Evolutionary conservation across 2,888 invertebrate species (phyloP), one percentile per base, ranked within the genome.

Genomic region (Eulithis testata): DNA sequence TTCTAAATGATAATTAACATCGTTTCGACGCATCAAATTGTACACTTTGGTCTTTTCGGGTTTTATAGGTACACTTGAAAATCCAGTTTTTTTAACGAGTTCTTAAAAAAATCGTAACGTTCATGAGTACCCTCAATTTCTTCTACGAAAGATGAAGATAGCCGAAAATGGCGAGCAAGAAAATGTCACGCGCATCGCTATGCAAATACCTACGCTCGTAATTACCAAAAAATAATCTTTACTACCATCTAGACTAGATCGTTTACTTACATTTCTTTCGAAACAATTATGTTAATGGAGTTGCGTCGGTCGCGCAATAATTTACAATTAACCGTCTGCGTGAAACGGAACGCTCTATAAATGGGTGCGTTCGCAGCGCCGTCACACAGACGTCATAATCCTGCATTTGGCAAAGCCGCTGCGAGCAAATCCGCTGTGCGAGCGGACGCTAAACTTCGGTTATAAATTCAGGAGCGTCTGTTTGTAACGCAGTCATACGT

Each of bases 281-380:
- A 88, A 89, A 87, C 86, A 87, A 91, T 91, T 90, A 90, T 87
- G 87, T 83, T 88, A 88, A 91, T 90, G 78, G 81, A 79, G 49
- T 76, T 77, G 80, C 65, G 69, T 63, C 52, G 70, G 60, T 68
- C 73, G 74, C 63, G 84, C 82, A 79, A 88, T 90, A 88, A 87
- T 85, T 91, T 84, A 89, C 88, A 90, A 89, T 88, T 87, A 88
- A 68, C 69, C 71, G 72, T 76, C 66, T 70, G 64, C 80, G 78
- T 77, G 79, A 71, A 79, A 76, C 71, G 75, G 73, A 79, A 75
- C 77, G 84, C 77, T 81, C 53, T 47, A 45, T 56, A 57, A 65
- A 85, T 83, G 81, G 82, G 71, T 73, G 71, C 73, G 73, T 65
- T 51, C 65, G 49, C 59, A 51, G 63, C 59, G 64, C 64, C 55